A percentile compares a stretch with the other conserved stretches of the same genome.
These are phyloP conservation scores for Orientallactaga bullata DNA, from an alignment of 2,113 vertebrate genomes.

Conservation along the genomic window DNA sequence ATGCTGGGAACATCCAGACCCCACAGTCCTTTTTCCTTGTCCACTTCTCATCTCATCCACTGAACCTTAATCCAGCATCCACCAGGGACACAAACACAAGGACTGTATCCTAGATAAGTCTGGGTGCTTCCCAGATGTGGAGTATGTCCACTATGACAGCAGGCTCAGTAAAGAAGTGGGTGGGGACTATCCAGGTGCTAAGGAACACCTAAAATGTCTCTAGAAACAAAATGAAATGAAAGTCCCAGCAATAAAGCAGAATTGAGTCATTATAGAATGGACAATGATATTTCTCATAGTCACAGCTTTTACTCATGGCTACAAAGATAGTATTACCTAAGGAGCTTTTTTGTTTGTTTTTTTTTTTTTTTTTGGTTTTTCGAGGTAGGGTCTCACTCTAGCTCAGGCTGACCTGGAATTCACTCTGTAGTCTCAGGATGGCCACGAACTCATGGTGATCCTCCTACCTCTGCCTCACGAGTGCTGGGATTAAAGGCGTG, in stretches of 20 bases:
- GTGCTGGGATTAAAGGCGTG: too few relatives aligned
- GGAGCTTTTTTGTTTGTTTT: background rate
- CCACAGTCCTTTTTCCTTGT: background rate
- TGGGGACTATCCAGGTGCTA: background rate
- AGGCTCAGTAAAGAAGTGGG: background rate
- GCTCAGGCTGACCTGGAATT: too few relatives aligned
- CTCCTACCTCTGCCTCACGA: too few relatives aligned
- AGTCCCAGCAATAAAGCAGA: background rate
- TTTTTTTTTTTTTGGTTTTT: too few relatives aligned
- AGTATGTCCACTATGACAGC: background rate
- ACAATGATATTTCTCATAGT: background rate
- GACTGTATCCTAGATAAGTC: background rate
- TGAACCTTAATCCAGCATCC: background rate
- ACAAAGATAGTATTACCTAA: background rate
- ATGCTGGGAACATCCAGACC: background rate
- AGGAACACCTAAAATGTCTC: background rate
- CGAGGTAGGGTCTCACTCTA: too few relatives aligned
- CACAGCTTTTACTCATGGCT: background rate
- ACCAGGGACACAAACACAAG: background rate
- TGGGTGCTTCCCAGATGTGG: background rate
- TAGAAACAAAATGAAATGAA: slow-evolving; percentile 1
- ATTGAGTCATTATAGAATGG: rapidly evolving
- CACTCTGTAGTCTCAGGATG: too few relatives aligned
- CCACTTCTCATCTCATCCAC: background rate
- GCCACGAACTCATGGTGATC: too few relatives aligned